Base-by-base conservation (phyloP, 2,113 vertebrate species). In the Dicerorhinus sumatrensis region DNA sequence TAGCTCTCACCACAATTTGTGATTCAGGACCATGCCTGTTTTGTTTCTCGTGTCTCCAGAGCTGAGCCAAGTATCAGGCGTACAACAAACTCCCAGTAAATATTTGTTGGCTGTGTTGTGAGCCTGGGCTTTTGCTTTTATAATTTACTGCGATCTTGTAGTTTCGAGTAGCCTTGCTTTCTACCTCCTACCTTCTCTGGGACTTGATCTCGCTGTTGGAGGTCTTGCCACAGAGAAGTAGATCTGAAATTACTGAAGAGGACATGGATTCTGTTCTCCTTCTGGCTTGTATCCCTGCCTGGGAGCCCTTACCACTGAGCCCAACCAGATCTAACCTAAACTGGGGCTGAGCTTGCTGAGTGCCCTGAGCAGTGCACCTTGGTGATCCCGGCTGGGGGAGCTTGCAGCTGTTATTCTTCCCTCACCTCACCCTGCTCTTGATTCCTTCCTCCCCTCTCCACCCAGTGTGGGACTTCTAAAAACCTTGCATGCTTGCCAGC, bases 91-190 rank as follows among this genome's bases (percentile, higher is more conserved):
- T 54, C 25, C 56, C 58, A 25, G 83, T 39, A 89, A 97, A 84
- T 46, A 72, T 58, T 93, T 51, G 65, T 56, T 85, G 89, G 48
- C 83, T 77, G 42, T 93, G 33, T 56, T 81, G 33, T 46, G 70
- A 87, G 69, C 82, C 73, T 79, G 48, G 93, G 31, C 48, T 96
- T 96, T 82, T 75, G 48, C 79, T 83, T 83, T 90, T 82, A 56
- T 60, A 89, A 20, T 85, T 91, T 91, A 69, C 80, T 48, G 31
- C 72, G 89, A 14, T 63, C 39, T 81, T 89, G 25, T 60, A 46
- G 46, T 89, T 96, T 95, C 86, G 94, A 54, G 82, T 94, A 87
- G 65, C 87, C 65, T 96, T 89, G n/a, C 31, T 75, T 83, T 76
- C 42, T 67, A 11, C 20, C 23, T 94, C 46, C 20, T 58, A 14